These are phyloP conservation scores for Crepidodera aurea DNA, from an alignment of 2,888 invertebrate species.

Conservation along the genomic window DNA sequence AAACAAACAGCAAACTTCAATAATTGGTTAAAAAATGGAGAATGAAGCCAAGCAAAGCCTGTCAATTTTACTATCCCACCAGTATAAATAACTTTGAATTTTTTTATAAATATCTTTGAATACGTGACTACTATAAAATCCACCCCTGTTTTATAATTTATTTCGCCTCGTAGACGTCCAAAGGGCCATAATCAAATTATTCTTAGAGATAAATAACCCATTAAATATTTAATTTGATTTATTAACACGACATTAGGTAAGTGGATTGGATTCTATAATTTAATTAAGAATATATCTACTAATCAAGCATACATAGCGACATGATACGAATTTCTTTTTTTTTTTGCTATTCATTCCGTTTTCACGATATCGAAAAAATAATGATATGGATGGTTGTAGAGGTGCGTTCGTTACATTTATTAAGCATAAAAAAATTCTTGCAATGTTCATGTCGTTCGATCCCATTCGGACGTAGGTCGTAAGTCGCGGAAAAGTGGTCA, in stretches of 20 bases:
- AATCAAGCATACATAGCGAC: slow-evolving; percentile 21
- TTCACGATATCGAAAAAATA: background rate
- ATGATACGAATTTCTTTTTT: slow-evolving; percentile 1
- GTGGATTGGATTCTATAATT: slow-evolving; percentile 46
- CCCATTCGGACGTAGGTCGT: background rate
- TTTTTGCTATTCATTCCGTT: too few relatives aligned
- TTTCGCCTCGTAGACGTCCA: background rate
- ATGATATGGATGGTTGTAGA: background rate
- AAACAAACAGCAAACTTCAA: too few relatives aligned
- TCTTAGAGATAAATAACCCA: slow-evolving; percentile 39
- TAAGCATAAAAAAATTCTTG: background rate
- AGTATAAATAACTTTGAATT: too few relatives aligned
- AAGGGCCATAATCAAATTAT: slow-evolving; percentile 40
- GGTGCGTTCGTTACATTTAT: background rate
- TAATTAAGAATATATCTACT: slow-evolving; percentile 41
- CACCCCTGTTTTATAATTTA: background rate
- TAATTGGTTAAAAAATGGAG: too few relatives aligned
- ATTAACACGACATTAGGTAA: slow-evolving; percentile 44
- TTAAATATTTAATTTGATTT: slow-evolving; percentile 45
- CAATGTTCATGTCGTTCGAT: background rate
- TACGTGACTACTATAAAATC: too few relatives aligned
- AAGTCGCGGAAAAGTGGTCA: background rate
- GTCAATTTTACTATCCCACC: too few relatives aligned
- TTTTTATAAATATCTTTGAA: too few relatives aligned
- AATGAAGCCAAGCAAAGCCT: too few relatives aligned